Evolutionary conservation across 2,113 vertebrate genomes (phyloP).

Genomic region (Ophiodon elongatus): DNA sequence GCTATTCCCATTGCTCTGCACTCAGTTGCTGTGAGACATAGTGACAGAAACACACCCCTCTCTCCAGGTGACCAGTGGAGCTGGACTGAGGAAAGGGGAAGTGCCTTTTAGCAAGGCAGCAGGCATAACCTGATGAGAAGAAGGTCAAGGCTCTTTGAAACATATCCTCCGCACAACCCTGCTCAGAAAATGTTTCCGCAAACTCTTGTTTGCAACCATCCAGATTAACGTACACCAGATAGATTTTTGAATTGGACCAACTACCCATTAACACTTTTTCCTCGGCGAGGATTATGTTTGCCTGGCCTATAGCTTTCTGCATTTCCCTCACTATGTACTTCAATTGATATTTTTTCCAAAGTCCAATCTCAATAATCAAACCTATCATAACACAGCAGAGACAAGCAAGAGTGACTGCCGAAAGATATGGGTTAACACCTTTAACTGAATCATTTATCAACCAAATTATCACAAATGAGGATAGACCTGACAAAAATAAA

Average conservation of each 20-base stretch:
- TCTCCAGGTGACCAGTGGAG: constrained; percentile 54
- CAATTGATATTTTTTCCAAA: constrained; percentile 36
- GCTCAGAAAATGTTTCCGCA: constrained; percentile 48
- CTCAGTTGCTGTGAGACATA: constrained; percentile 66
- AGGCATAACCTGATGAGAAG: constrained; percentile 73
- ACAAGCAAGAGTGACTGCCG: fast-evolving
- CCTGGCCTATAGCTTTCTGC: constrained; percentile 49
- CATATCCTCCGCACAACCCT: constrained; percentile 30
- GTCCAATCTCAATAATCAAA: fast-evolving
- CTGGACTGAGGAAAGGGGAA: constrained; percentile 46
- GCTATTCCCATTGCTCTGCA: constrained; percentile 20
- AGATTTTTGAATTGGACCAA: constrained; percentile 55
- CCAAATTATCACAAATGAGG: fast-evolving
- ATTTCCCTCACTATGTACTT: constrained; percentile 51
- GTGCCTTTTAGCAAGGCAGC: constrained; percentile 67
- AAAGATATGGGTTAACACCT: no score
- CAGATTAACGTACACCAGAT: constrained; percentile 70
- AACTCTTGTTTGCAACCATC: constrained; percentile 58
- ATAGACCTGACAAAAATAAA: no score
- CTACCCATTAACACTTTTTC: constrained; percentile 72
- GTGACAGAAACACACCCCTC: constrained; percentile 77
- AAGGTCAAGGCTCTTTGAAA: constrained; percentile 64
- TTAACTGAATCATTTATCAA: no score
- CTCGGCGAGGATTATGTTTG: constrained; percentile 63
- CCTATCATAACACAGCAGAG: constrained; percentile 13